Conservation (phyloP, 1,140 invertebrate species). For the Bombus polaris region DNA sequence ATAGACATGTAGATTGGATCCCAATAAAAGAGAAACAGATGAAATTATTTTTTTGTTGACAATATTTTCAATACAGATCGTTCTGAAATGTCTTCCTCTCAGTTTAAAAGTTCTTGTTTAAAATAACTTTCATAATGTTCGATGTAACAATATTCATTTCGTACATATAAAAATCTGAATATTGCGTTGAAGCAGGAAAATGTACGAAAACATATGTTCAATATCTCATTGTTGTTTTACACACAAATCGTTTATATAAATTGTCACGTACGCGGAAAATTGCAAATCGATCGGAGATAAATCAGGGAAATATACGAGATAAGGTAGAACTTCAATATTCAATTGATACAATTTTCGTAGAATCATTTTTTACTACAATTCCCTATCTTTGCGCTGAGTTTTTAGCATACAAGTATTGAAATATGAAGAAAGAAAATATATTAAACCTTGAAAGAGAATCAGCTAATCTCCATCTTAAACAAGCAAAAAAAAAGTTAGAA, state of each 20-base stretch:
- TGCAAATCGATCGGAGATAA: background rate
- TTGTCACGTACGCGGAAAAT: background rate
- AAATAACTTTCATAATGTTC: too few species aligned
- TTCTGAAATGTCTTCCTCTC: too few species aligned
- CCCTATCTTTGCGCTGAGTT: background rate
- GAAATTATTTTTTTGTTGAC: too few species aligned
- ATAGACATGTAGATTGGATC: too few species aligned
- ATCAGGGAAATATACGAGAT: background rate
- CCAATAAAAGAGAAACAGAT: too few species aligned
- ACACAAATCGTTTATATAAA: background rate
- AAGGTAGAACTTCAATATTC: background rate
- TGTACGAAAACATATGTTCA: background rate
- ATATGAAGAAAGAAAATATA: background rate
- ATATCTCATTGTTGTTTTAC: background rate
- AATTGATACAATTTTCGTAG: background rate
- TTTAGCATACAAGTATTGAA: background rate
- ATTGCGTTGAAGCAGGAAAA: background rate
- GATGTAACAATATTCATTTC: background rate
- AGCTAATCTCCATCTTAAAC: background rate
- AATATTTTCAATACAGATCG: too few species aligned
- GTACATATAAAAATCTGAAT: background rate
- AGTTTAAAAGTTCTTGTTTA: too few species aligned
- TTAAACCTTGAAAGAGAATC: background rate
- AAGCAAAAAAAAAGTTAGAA: background rate
- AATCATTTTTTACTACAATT: background rate